A percentile compares a stretch with the other conserved stretches of the same genome.
phyloP scores from a whole-genome alignment of 2,888 invertebrate species.

The Rapana venosa region DNA sequence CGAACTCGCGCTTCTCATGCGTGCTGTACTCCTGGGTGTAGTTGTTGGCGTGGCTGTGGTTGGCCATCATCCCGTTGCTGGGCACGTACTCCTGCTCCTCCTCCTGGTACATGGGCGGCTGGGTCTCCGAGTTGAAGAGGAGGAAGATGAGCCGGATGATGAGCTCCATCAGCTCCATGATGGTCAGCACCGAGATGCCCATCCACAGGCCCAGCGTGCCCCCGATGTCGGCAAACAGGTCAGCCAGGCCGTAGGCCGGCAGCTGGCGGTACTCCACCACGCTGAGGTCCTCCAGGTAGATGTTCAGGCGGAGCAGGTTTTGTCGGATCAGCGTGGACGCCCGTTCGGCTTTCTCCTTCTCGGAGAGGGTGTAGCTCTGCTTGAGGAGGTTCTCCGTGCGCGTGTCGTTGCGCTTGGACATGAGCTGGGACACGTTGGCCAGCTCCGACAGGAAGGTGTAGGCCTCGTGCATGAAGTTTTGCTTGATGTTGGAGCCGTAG shows the following conservation, averaged over 20 bases:
- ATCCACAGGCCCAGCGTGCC: constrained; percentile 75
- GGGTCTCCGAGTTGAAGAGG: constrained; percentile 67
- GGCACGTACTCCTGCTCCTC: constrained; percentile 22
- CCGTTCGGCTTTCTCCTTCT: constrained; percentile 54
- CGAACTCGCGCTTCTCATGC: constrained; percentile 32
- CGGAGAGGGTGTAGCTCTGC: constrained; percentile 47
- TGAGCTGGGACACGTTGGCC: constrained; percentile 46
- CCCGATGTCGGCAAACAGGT: constrained; percentile 73
- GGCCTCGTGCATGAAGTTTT: constrained; percentile 67
- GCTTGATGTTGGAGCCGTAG: constrained; percentile 57
- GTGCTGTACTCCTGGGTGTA: neutral
- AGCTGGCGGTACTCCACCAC: constrained; percentile 71
- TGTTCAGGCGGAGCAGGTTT: constrained; percentile 71
- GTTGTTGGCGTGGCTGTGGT: neutral
- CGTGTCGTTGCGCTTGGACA: constrained; percentile 47
- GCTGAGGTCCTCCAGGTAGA: constrained; percentile 73
- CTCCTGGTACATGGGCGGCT: constrained; percentile 46
- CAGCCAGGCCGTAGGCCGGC: constrained; percentile 70
- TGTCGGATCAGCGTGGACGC: constrained; percentile 70
- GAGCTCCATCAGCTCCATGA: constrained; percentile 72
- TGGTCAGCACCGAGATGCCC: constrained; percentile 73
- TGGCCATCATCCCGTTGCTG: constrained; percentile 26
- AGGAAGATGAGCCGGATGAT: constrained; percentile 64
- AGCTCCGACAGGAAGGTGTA: constrained; percentile 58
- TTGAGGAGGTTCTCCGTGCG: constrained; percentile 47